Evolutionary conservation across 2,113 vertebrate species (phyloP), one percentile per base, ranked within the genome.

Genomic region (Cisticola juncidis): DNA sequence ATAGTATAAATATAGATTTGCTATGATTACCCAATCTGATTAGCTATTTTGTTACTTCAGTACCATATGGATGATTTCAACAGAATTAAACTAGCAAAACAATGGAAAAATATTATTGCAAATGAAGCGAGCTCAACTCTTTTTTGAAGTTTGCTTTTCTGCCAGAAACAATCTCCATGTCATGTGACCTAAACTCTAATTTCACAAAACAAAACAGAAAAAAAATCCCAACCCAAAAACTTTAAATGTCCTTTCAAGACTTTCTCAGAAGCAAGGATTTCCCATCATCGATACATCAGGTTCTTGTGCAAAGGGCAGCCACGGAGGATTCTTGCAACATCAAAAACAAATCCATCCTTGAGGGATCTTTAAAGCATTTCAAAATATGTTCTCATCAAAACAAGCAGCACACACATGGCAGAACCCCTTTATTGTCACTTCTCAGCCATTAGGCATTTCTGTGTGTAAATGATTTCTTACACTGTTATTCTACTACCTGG

Each of bases 251-350:
- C 88, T 88, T 88, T 81, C 42, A 86, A 97, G 85, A 90, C 87
- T 95, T 96, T 96, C 91, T 89, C 87, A 66, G 92, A 96, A 97
- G 51, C n/a, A 80, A 95, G 84, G 56, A 90, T 86, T 97, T 96
- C 93, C 76, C 56, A 86, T 85, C 68, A 45, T 18, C 71, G 73
- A 66, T 70, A 89, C 56, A 83, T 65, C 69, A 88, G 90, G 66
- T 86, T 95, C 95, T 90, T 94, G 89, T 94, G 87, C 94, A 97
- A 97, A 97, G 92, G 92, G 91, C 96, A 97, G 88, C 85, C 92
- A 94, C 51, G 28, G 56, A 95, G 84, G 78, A 85, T 73, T 83
- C 89, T 96, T 96, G 96, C 95, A 71, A 97, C 96, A 95, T 85
- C 87, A 81, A 84, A 96, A 96, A 93, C 88, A 97, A 93, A 87